phyloP scores from a whole-genome alignment of 2,888 invertebrate genomes.

The Rhaphigaster nebulosa region DNA sequence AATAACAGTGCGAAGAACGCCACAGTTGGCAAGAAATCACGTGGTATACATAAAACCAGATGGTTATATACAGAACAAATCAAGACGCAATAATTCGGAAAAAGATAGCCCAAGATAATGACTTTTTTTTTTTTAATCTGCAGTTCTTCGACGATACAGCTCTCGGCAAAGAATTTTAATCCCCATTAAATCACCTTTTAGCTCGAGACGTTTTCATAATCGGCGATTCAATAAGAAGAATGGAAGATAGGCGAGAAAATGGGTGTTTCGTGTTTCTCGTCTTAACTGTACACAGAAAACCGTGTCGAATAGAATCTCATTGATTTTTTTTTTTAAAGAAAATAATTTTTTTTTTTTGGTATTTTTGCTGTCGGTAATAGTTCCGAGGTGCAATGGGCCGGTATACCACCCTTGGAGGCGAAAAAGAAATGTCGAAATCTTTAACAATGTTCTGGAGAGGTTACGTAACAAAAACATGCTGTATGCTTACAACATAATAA shows the following conservation, averaged over 20 bases:
- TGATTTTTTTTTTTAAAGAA: neutral
- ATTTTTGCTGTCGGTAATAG: neutral
- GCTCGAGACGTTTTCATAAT: neutral
- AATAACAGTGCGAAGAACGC: no score
- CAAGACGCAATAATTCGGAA: neutral
- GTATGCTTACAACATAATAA: no score
- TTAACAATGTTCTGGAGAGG: neutral
- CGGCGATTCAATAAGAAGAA: neutral
- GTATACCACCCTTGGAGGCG: neutral
- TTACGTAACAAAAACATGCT: neutral
- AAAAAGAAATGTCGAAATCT: neutral
- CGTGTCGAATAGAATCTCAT: neutral
- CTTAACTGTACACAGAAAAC: neutral
- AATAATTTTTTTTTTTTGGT: neutral
- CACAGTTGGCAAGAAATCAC: no score
- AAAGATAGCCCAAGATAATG: neutral
- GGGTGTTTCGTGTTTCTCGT: neutral
- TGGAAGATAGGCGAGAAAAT: slow-evolving; percentile 8
- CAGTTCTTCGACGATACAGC: no score
- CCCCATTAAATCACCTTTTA: slow-evolving; percentile 1
- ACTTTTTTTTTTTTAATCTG: neutral
- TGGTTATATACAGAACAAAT: neutral
- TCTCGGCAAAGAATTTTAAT: neutral
- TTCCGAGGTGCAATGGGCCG: neutral
- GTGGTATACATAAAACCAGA: no score